Evolutionary conservation across 2,888 invertebrate species (phyloP), one percentile per base, ranked within the genome.

Genomic region (Sminthurinus aureus): DNA sequence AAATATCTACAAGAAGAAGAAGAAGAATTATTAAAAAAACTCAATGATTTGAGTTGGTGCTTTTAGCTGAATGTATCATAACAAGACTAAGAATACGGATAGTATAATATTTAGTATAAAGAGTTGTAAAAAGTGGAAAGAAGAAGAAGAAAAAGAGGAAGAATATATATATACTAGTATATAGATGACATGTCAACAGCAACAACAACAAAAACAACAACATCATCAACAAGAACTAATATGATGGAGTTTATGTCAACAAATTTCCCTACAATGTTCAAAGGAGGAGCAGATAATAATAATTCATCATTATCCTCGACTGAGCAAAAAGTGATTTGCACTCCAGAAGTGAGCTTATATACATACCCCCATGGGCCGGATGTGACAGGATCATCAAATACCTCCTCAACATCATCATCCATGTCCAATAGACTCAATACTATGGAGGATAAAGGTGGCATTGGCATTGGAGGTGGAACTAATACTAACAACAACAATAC

Each of bases 341-440:
- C 89, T 84, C 89, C 89, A n/a, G 88, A 89, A 86, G 89, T 89
- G 84, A 88, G 88, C 86, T 85, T 89, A 83, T 89, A 89, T 78
- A 87, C 87, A 75, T 89, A 89, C 87, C 84, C 86, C 22, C 84
- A 86, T 50, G 83, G 85, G 81, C 82, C 86, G 74, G 85, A 83
- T 50, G 52, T 82, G 64, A 80, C 75, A n/a, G 85, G 83, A 11
- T 58, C 82, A n/a, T 81, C 67, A 11, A n/a, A n/a, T n/a, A n/a
- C n/a, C n/a, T 38, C 38, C 38, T 38, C 74, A 50, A 38, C 38
- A 38, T 38, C 38, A 38, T 38, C 38, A 38, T 38, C 38, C 38
- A 38, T 38, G 38, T 38, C 71, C 71, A 71, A 15, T 15, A 74
- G 81, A 20, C 78, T 86, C 71, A 71, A 15, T 15, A 74, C 74